Evolutionary conservation across 2,797 vertebrate species (phyloP).

Genomic region (Varecia variegata): DNA sequence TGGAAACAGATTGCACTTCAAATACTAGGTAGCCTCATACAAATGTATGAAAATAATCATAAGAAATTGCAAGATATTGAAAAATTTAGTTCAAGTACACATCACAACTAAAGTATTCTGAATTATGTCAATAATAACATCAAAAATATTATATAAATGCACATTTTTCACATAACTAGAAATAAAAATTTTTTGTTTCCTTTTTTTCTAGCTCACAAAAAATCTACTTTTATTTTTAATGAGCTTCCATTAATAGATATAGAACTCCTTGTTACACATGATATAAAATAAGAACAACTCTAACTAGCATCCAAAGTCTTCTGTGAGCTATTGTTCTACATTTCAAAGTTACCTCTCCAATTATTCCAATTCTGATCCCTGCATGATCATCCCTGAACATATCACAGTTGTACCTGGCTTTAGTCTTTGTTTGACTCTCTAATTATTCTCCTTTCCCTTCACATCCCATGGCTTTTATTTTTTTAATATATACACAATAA

Average conservation of each 20-base stretch:
- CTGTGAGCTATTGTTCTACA: not conserved
- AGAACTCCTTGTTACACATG: not conserved
- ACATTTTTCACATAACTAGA: not conserved
- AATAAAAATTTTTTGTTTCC: not conserved
- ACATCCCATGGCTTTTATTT: not conserved
- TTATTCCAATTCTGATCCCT: not conserved
- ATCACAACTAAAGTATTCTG: not conserved
- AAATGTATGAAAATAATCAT: constrained; percentile 34
- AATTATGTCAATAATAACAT: not conserved
- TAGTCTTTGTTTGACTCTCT: not conserved
- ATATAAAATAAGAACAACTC: not conserved
- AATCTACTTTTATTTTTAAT: not conserved
- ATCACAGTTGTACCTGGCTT: not conserved
- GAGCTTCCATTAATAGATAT: not conserved
- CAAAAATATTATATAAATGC: not conserved
- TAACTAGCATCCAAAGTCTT: not conserved
- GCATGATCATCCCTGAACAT: not conserved
- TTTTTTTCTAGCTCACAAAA: not conserved
- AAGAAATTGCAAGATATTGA: not conserved
- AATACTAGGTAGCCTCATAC: not conserved
- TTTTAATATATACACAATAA: not conserved
- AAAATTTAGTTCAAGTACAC: not conserved
- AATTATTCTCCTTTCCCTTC: not conserved
- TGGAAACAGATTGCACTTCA: not conserved
- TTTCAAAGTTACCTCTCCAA: not conserved